Conservation (phyloP, 2,113 vertebrate genomes). For the Barnardius zonarius region DNA sequence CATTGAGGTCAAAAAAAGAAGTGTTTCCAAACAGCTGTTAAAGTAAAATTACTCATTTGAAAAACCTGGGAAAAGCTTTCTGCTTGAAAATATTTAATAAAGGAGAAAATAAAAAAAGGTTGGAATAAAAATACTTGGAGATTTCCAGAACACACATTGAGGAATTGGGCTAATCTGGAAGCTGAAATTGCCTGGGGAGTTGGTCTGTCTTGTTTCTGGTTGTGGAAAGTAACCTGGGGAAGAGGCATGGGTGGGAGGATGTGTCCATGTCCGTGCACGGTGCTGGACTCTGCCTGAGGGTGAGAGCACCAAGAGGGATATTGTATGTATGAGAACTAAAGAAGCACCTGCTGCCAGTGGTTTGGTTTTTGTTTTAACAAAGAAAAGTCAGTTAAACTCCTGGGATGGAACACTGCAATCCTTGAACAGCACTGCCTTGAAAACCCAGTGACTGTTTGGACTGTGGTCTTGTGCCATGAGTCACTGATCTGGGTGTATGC, state of each 20-base stretch:
- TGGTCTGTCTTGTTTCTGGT: not conserved
- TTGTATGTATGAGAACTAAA: not conserved
- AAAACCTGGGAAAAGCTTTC: not conserved
- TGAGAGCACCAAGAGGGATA: not conserved
- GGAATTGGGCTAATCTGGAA: not conserved
- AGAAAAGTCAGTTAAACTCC: not conserved
- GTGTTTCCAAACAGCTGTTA: not conserved
- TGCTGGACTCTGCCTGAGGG: not conserved
- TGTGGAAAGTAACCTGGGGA: not conserved
- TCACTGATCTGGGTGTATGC: conserved; percentile 68
- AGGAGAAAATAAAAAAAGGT: not conserved
- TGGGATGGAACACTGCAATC: not conserved
- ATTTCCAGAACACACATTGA: not conserved
- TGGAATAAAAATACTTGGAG: not conserved
- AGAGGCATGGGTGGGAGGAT: not conserved
- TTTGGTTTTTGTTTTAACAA: not conserved
- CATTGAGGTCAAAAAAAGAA: not conserved
- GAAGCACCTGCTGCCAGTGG: not conserved
- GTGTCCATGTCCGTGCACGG: not conserved
- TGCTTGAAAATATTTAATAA: not conserved
- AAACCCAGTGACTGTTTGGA: conserved; percentile 57
- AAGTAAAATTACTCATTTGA: not conserved
- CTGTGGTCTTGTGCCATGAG: conserved; percentile 69
- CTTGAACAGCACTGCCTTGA: conserved; percentile 9
- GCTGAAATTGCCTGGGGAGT: not conserved